Base-by-base conservation (phyloP, 2,113 vertebrate species). In the Pelusios castaneus region DNA sequence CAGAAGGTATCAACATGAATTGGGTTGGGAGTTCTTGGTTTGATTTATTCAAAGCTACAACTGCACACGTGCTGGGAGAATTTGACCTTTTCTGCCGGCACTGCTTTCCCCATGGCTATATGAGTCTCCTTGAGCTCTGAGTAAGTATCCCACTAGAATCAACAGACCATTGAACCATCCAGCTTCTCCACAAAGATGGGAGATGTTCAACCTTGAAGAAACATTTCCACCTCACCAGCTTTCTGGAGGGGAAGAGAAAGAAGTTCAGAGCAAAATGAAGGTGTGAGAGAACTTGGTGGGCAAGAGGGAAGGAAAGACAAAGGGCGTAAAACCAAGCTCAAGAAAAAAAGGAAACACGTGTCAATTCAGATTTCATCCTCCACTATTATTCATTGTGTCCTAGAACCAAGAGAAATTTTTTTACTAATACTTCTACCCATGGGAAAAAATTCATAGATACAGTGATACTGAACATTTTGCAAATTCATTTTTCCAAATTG, bases 241-340 rank as follows among this genome's bases (percentile, higher is more conserved):
- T 47, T 0, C 5, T 10, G 29, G 7, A 51, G 21, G 31, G 31
- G 22, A 43, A 0, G 1, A 1, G 2, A 1, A 10, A 14, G 10
- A 75, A 88, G 29, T 8, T 10, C 41, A 54, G 51, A 81, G 79
- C 24, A 73, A 38, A 90, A 86, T 9, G 38, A 80, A 85, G 1
- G 8, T n/a, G n/a, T 7, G 22, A 7, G 63, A 91, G 12, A 78
- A 81, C 38, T 49, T 3, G 8, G 22, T 10, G 16, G 21, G 21
- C 27, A 45, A 38, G 22, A 10, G 2, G n/a, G 38, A 41, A 31
- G 51, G n/a, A 56, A 34, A 43, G 51, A 78, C 10, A 27, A 43
- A 41, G 51, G 13, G n/a, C 22, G 5, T 21, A n/a, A 56, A 14
- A 22, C 21, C 49, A 38, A 5, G 51, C 19, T 7, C 58, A 67